Conservation (phyloP, 2,113 vertebrate genomes). For the Amblyornis subalaris region DNA sequence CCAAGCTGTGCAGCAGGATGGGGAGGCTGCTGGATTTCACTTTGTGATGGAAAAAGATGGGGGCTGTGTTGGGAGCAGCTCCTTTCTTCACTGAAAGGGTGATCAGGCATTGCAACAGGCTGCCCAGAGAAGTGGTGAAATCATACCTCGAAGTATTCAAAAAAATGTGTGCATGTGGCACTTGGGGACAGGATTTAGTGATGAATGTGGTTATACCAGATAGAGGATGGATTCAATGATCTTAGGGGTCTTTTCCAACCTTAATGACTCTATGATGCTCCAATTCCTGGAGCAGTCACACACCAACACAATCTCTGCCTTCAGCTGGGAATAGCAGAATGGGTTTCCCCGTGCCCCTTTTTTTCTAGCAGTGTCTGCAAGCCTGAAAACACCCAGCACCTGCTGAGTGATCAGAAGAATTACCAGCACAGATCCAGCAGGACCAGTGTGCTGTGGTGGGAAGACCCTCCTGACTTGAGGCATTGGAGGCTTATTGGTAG, state of each 20-base stretch:
- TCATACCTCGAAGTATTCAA: neutral
- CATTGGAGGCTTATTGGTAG: neutral
- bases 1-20: neutral
- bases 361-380: neutral
- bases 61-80: neutral
- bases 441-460: rapidly evolving
- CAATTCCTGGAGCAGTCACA: neutral
- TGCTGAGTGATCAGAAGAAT: neutral
- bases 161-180: neutral
- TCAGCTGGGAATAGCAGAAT: neutral
- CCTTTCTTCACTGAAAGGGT: neutral
- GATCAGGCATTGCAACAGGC: neutral
- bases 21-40: neutral
- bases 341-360: rapidly evolving
- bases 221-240: neutral
- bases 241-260: neutral
- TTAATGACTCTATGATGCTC: rapidly evolving
- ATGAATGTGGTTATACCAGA: neutral
- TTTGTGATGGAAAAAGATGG: rapidly evolving
- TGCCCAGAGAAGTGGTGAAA: neutral
- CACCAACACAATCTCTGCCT: rapidly evolving
- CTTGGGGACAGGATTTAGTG: neutral
- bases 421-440: neutral
- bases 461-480: neutral
- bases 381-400: neutral